A percentile compares a stretch with the other conserved stretches of the same genome.
These are phyloP conservation scores for Zosterops borbonicus DNA, from an alignment of 2,113 vertebrate genomes.

Conservation along the genomic window DNA sequence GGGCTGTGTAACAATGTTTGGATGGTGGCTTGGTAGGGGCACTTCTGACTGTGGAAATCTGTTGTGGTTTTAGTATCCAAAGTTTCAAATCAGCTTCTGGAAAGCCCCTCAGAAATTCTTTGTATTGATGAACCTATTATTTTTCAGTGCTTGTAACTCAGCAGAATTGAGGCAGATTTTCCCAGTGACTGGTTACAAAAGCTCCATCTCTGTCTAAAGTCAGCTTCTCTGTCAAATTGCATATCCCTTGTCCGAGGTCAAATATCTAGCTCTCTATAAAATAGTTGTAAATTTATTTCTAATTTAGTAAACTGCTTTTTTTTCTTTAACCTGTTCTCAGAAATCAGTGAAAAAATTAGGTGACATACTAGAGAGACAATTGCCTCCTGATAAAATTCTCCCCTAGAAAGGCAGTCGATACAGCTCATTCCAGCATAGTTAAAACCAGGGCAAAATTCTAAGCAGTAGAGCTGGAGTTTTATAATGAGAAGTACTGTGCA, in stretches of 20 bases:
- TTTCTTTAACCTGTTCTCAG: neutral
- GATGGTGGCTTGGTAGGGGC: neutral
- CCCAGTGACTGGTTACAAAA: neutral
- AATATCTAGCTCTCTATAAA: neutral
- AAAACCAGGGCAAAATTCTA: slow-evolving; percentile 8
- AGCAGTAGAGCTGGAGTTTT: neutral
- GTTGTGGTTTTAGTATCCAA: neutral
- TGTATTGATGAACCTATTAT: neutral
- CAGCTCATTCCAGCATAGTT: neutral
- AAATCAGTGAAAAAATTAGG: neutral
- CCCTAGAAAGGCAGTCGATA: neutral
- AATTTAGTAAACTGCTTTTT: neutral
- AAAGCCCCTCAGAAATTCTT: neutral
- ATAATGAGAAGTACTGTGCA: neutral
- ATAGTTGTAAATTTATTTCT: neutral
- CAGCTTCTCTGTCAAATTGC: neutral
- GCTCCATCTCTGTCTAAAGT: neutral
- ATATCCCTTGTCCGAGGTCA: neutral
- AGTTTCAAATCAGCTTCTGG: neutral
- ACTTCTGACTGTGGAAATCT: neutral
- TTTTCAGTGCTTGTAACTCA: neutral
- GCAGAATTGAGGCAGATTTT: neutral
- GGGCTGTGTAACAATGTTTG: neutral
- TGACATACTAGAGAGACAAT: neutral
- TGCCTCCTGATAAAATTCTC: neutral